A percentile compares a stretch with the other conserved stretches of the same genome.
These are phyloP conservation scores for Tillus elongatus DNA, from an alignment of 2,888 invertebrate genomes.

Conservation along the genomic window DNA sequence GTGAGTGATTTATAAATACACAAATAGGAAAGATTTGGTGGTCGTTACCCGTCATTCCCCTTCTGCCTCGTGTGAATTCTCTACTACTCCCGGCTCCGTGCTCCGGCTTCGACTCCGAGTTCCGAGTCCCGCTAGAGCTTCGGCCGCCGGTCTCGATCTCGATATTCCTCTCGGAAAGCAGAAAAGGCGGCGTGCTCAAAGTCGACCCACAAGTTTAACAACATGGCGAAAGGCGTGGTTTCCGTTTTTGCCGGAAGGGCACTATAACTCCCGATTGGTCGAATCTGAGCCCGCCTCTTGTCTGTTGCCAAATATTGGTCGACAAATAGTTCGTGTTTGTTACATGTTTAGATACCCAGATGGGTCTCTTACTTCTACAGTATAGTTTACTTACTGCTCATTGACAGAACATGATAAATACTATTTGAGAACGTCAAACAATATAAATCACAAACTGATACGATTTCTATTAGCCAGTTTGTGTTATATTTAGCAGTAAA, in stretches of 20 bases:
- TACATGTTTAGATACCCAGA: conserved; percentile 43
- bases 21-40: too few species aligned
- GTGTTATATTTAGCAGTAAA: conserved; percentile 13
- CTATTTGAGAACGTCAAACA: conserved; percentile 20
- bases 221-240: conserved; percentile 42
- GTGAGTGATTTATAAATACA: too few species aligned
- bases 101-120: too few species aligned
- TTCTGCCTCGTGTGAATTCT: too few species aligned
- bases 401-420: conserved; percentile 34
- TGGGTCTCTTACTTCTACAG: conserved; percentile 38
- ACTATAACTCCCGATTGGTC: conserved; percentile 34
- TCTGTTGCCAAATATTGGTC: conserved; percentile 45
- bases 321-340: conserved; percentile 45
- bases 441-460: conserved; percentile 25
- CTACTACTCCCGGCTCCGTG: too few species aligned
- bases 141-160: too few species aligned
- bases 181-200: too few species aligned
- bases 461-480: conserved; percentile 26
- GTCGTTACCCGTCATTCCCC: too few species aligned
- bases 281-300: conserved; percentile 33
- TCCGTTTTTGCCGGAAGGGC: conserved; percentile 35
- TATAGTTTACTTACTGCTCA: conserved; percentile 37
- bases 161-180: too few species aligned
- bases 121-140: too few species aligned
- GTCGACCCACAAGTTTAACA: conserved; percentile 35